phyloP scores from a whole-genome alignment of 2,888 invertebrate genomes.

The Eugnorisma glareosa region DNA sequence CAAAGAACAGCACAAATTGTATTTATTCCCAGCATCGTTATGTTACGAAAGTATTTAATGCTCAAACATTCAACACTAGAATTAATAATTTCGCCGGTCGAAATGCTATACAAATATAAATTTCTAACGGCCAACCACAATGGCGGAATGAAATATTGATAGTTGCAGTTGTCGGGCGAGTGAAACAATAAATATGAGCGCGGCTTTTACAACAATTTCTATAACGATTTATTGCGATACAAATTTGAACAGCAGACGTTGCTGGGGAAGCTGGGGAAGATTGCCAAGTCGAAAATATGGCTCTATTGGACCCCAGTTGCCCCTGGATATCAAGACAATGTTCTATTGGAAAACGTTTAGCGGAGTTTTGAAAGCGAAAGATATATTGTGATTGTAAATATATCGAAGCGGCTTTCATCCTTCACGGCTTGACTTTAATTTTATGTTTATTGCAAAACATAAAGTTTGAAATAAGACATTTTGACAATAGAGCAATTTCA shows the following conservation, averaged over 20 bases:
- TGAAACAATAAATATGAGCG: conserved; percentile 73
- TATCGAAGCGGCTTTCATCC: neutral
- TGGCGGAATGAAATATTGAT: conserved; percentile 68
- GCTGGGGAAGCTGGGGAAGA: conserved; percentile 52
- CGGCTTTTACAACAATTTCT: conserved; percentile 72
- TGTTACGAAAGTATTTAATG: conserved; percentile 20
- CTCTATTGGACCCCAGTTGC: conserved; percentile 43
- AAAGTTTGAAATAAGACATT: neutral
- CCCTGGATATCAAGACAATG: conserved; percentile 24
- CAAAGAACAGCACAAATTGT: conserved; percentile 16
- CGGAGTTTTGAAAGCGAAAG: conserved; percentile 41
- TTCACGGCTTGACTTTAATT: neutral
- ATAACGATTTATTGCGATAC: conserved; percentile 82
- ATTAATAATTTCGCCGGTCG: conserved; percentile 47
- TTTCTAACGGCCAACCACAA: conserved; percentile 62
- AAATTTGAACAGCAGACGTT: conserved; percentile 79
- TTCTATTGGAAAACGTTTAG: conserved; percentile 55
- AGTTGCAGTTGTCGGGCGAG: conserved; percentile 58
- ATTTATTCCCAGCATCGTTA: neutral
- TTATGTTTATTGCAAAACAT: conserved; percentile 15
- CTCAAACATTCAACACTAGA: conserved; percentile 28
- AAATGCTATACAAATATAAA: conserved; percentile 45
- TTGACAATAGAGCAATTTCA: neutral
- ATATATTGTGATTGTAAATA: conserved; percentile 46
- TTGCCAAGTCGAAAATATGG: conserved; percentile 67